Evolutionary conservation across 2,113 vertebrate genomes (phyloP).

Genomic region (Phalacrocorax carbo): DNA sequence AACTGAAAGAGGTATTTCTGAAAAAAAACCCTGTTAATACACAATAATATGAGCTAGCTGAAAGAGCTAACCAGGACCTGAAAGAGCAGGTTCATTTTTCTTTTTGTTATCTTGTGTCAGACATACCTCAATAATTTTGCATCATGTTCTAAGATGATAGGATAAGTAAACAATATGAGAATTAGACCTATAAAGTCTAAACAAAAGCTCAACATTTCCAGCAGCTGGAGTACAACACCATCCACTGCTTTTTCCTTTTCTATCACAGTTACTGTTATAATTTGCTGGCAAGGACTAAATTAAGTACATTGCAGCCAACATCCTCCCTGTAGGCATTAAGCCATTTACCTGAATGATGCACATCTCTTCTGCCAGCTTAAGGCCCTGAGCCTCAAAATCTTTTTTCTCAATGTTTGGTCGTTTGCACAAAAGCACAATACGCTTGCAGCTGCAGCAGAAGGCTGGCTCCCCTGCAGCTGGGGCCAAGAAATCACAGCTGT

Average conservation of each 20-base stretch:
- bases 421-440: neutral
- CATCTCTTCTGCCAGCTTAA: neutral
- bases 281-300: neutral
- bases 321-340: neutral
- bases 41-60: neutral
- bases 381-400: neutral
- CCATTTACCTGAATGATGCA: constrained; percentile 28
- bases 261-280: neutral
- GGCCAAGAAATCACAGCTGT: neutral
- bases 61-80: neutral
- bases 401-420: neutral
- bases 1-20: neutral
- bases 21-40: neutral
- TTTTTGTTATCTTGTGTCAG: neutral
- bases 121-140: neutral
- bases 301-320: neutral
- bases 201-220: neutral
- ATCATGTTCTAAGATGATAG: neutral
- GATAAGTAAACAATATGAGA: neutral
- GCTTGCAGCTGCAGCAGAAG: neutral
- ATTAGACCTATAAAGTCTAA: neutral
- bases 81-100: neutral
- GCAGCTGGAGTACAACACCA: neutral
- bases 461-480: neutral
- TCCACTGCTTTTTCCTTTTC: neutral